Evolutionary conservation across 2,797 vertebrate genomes (phyloP).

Genomic region (Muscicapa comitata): DNA sequence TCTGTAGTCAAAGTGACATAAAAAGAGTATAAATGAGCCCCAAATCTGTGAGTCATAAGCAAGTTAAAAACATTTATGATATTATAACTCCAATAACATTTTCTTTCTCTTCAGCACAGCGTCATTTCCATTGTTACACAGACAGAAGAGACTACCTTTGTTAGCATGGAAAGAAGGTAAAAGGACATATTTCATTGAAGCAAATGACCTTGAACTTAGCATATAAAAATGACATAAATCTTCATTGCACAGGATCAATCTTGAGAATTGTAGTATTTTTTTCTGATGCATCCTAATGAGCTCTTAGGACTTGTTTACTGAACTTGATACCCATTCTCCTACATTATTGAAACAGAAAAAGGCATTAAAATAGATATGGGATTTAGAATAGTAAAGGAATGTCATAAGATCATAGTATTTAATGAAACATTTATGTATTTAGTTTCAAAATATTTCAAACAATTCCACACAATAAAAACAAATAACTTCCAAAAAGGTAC

Average conservation of each 20-base stretch:
- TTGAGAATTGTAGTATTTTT: background rate
- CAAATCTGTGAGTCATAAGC: background rate
- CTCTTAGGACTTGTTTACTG: background rate
- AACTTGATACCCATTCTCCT: background rate
- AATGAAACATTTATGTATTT: background rate
- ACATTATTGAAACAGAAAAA: background rate
- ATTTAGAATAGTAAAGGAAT: background rate
- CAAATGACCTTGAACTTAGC: constrained; percentile 18
- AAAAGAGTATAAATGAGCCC: background rate
- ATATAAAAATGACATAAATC: background rate
- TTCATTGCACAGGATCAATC: background rate
- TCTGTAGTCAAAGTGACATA: background rate
- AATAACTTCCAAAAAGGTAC: background rate
- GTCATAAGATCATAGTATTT: background rate
- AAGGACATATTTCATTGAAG: background rate
- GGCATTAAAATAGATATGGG: background rate
- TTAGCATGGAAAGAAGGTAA: background rate
- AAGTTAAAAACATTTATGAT: background rate
- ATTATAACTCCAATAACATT: background rate
- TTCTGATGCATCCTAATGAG: background rate
- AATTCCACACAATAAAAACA: background rate
- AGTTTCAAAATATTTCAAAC: background rate
- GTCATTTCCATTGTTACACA: background rate
- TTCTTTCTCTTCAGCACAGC: background rate
- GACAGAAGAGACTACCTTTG: background rate